phyloP scores from a whole-genome alignment of 2,797 vertebrate genomes.

The Fistularia tabacaria region DNA sequence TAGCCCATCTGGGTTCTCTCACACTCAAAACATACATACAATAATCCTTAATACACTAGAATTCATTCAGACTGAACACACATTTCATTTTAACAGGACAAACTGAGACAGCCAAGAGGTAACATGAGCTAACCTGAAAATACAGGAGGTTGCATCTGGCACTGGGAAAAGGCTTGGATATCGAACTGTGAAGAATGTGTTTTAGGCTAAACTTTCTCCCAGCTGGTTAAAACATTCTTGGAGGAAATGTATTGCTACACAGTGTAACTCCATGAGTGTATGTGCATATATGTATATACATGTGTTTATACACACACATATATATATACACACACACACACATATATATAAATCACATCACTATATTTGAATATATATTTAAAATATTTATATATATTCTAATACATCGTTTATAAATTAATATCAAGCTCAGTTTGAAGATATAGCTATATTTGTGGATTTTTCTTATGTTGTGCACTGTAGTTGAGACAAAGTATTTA shows the following conservation, averaged over 20 bases:
- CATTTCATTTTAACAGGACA: constrained; percentile 52
- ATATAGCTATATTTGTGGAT: constrained; percentile 50
- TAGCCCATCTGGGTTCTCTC: constrained; percentile 55
- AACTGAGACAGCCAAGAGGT: constrained; percentile 60
- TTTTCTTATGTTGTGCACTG: constrained; percentile 32
- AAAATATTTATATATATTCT: constrained; percentile 18
- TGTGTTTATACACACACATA: not conserved
- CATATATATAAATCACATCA: no score
- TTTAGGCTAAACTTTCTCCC: constrained; percentile 51
- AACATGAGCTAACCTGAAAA: constrained; percentile 72
- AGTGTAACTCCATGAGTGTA: constrained; percentile 66
- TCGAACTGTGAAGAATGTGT: constrained; percentile 40
- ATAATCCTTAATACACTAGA: constrained; percentile 46
- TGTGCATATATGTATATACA: not conserved
- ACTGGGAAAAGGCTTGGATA: constrained; percentile 47
- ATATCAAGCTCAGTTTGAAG: constrained; percentile 59
- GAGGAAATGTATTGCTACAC: constrained; percentile 76
- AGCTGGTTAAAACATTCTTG: constrained; percentile 68
- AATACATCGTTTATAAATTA: constrained; percentile 53
- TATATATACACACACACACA: not conserved
- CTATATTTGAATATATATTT: no score
- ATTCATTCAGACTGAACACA: constrained; percentile 49
- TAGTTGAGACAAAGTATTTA: constrained; percentile 51
- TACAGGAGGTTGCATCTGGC: constrained; percentile 53
- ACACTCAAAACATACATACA: constrained; percentile 45